Percentiles rank a stretch among this genome's conserved stretches.
These are phyloP conservation scores for Scatophagus argus DNA, from an alignment of 2,113 vertebrate genomes.

Conservation along the genomic window DNA sequence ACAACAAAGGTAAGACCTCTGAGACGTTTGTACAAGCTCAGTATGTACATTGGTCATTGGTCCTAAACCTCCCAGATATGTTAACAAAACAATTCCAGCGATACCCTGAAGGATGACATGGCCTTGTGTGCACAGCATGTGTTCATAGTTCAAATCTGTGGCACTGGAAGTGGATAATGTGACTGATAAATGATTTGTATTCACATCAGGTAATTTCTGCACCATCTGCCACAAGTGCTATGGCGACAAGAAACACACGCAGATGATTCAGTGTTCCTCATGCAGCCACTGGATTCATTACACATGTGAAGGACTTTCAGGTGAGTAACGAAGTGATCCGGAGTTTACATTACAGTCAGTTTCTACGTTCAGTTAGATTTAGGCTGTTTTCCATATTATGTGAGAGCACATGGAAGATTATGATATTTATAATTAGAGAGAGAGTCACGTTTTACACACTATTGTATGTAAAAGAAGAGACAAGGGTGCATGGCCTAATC, in stretches of 20 bases:
- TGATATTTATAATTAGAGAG: neutral
- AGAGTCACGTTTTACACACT: neutral
- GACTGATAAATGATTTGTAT: constrained; percentile 6
- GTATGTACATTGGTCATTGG: neutral
- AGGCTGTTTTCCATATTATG: neutral
- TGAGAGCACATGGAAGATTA: neutral
- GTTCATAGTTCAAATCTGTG: neutral
- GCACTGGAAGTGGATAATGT: neutral
- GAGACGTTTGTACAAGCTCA: neutral
- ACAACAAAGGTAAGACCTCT: constrained; percentile 84
- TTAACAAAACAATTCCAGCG: neutral
- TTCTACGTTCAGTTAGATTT: neutral
- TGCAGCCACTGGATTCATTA: constrained; percentile 93
- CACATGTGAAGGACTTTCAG: constrained; percentile 90
- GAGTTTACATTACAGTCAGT: neutral
- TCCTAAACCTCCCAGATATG: neutral
- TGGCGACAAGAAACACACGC: constrained; percentile 83
- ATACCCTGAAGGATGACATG: neutral
- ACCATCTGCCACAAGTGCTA: constrained; percentile 90
- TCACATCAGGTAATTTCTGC: constrained; percentile 88
- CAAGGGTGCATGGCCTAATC: neutral
- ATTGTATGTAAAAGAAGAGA: neutral
- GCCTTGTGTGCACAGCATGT: neutral
- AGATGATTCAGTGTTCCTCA: constrained; percentile 90
- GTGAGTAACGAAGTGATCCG: constrained; percentile 67